A percentile compares a stretch with the other conserved stretches of the same genome.
These are phyloP conservation scores for Progne subis DNA, from an alignment of 2,113 vertebrate species.

Conservation along the genomic window DNA sequence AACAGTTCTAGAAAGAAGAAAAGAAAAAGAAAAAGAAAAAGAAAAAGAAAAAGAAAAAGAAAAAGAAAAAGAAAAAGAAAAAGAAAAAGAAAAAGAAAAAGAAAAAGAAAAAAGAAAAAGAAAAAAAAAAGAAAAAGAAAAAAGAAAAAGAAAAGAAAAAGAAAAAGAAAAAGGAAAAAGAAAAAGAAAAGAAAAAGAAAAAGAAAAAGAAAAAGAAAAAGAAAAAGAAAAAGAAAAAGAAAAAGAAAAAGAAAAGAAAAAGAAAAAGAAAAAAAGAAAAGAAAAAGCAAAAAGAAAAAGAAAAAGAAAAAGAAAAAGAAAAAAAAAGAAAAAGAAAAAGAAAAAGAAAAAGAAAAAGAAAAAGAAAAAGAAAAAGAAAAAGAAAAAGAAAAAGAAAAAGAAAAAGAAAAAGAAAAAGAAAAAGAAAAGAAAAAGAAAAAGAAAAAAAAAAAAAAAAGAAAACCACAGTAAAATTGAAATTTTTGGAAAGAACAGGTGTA, in stretches of 20 bases:
- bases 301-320: accelerated
- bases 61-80: too few relatives aligned
- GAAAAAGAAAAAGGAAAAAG: accelerated
- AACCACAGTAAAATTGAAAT: not conserved
- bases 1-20: not conserved
- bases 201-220: accelerated
- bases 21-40: accelerated
- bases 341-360: accelerated
- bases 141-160: too few relatives aligned
- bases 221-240: accelerated
- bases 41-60: not conserved
- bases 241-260: not conserved
- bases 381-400: not conserved
- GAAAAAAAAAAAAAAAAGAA: accelerated
- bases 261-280: accelerated
- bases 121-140: accelerated
- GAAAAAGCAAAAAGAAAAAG: not conserved
- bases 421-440: too few relatives aligned
- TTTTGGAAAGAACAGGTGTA: not conserved
- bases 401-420: accelerated
- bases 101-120: not conserved
- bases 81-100: too few relatives aligned
- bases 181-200: too few relatives aligned
- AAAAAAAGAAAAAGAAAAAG: not conserved
- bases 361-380: accelerated